Conservation (phyloP, 2,113 vertebrate species). For the Lepus americanus region DNA sequence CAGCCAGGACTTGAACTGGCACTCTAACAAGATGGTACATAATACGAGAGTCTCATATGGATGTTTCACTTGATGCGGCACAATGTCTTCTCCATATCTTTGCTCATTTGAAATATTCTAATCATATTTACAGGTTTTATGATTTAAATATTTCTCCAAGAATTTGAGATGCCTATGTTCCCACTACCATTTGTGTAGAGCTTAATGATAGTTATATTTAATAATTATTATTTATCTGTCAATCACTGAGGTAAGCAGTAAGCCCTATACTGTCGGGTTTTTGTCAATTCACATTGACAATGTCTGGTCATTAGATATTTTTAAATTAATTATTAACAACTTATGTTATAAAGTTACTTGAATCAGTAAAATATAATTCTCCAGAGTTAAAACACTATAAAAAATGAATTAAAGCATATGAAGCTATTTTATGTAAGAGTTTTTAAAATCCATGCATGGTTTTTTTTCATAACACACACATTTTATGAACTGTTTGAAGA, state of each 20-base stretch:
- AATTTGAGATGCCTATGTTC: neutral
- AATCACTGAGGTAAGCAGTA: neutral
- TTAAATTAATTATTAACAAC: neutral
- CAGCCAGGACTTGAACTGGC: no score
- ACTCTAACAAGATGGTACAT: no score
- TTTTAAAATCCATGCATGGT: no score
- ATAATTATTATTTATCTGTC: neutral
- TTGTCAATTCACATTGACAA: neutral
- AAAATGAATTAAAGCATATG: no score
- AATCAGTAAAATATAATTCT: neutral
- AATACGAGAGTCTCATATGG: no score
- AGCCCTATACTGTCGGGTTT: neutral
- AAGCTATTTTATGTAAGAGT: neutral
- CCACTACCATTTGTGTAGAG: neutral
- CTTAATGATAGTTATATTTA: neutral
- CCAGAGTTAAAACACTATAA: neutral
- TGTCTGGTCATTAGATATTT: neutral
- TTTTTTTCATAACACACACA: no score
- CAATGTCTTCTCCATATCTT: neutral
- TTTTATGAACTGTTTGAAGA: no score
- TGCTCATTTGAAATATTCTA: neutral
- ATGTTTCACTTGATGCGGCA: neutral
- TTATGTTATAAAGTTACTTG: neutral
- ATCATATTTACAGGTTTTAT: neutral
- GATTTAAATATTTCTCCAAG: neutral